These are phyloP conservation scores for Enteromius mattozi DNA, from an alignment of 2,797 vertebrate species.

Conservation along the genomic window DNA sequence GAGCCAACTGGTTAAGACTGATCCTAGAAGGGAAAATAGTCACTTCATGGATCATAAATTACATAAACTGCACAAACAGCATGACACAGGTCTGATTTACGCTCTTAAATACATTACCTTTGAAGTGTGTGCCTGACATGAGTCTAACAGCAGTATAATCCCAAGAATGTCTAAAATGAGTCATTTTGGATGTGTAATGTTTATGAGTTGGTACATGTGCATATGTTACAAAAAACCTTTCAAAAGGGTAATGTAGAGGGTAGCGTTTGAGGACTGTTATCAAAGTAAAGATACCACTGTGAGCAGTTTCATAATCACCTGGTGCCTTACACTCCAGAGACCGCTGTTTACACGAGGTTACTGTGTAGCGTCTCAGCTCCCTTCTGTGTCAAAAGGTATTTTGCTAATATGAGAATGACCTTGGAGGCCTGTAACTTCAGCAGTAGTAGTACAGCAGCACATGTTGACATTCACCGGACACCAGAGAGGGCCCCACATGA, in stretches of 20 bases:
- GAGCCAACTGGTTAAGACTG: slow-evolving; percentile 11
- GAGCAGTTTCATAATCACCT: slow-evolving; percentile 50
- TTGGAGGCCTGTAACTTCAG: slow-evolving; percentile 73
- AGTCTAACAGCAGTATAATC: slow-evolving; percentile 4
- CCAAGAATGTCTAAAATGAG: slow-evolving; percentile 15
- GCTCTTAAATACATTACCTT: slow-evolving; percentile 16
- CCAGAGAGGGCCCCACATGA: slow-evolving; percentile 78
- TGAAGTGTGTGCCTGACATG: slow-evolving; percentile 16
- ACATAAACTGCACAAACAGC: slow-evolving; percentile 27
- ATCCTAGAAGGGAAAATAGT: slow-evolving; percentile 11
- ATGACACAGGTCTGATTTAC: slow-evolving; percentile 25
- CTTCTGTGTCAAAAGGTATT: slow-evolving; percentile 53
- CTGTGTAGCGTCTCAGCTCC: slow-evolving; percentile 45
- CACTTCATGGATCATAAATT: slow-evolving; percentile 13
- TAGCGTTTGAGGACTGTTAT: background rate
- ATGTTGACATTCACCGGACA: slow-evolving; percentile 80
- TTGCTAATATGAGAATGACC: slow-evolving; percentile 68
- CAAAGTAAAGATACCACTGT: slow-evolving; percentile 41
- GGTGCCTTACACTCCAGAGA: slow-evolving; percentile 34
- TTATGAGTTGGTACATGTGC: slow-evolving; percentile 1
- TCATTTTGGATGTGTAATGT: slow-evolving; percentile 10
- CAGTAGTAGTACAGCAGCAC: slow-evolving; percentile 69
- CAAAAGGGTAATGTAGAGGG: background rate
- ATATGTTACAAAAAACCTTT: background rate
- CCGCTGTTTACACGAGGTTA: slow-evolving; percentile 34